Conservation (phyloP, 2,797 vertebrate genomes). For the Ispidina lecontei region DNA sequence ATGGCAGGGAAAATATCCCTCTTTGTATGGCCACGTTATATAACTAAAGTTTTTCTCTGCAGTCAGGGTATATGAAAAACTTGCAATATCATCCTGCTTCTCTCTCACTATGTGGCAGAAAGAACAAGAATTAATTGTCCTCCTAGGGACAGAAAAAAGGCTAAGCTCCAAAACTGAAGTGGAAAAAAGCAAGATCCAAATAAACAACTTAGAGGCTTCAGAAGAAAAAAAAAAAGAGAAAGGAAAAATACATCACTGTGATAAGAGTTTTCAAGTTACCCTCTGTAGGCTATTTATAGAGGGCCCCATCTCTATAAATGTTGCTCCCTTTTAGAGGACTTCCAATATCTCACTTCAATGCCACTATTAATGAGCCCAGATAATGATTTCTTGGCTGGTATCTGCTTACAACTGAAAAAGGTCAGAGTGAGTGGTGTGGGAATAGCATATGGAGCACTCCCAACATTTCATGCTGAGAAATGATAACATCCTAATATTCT, state of each 20-base stretch:
- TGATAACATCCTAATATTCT: not conserved
- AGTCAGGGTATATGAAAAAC: not conserved
- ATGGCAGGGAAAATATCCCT: not conserved
- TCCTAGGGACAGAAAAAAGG: not conserved
- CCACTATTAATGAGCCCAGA: not conserved
- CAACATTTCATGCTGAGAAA: not conserved
- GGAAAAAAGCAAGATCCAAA: not conserved
- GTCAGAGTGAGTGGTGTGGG: not conserved
- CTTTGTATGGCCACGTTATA: not conserved
- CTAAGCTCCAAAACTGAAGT: not conserved
- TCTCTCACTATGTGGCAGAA: not conserved
- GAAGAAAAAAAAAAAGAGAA: not conserved
- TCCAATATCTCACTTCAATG: not conserved
- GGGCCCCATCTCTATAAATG: not conserved
- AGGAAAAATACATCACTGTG: not conserved
- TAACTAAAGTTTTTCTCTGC: not conserved
- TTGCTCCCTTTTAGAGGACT: not conserved
- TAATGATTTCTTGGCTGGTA: not conserved
- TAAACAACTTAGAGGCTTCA: not conserved
- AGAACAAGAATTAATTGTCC: not conserved
- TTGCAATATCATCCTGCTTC: conserved; percentile 32
- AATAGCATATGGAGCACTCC: not conserved
- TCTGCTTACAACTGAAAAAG: not conserved
- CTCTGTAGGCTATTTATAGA: not conserved
- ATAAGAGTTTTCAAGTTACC: not conserved